phyloP scores from a whole-genome alignment of 2,113 vertebrate species.

The Bostrychus sinensis region DNA sequence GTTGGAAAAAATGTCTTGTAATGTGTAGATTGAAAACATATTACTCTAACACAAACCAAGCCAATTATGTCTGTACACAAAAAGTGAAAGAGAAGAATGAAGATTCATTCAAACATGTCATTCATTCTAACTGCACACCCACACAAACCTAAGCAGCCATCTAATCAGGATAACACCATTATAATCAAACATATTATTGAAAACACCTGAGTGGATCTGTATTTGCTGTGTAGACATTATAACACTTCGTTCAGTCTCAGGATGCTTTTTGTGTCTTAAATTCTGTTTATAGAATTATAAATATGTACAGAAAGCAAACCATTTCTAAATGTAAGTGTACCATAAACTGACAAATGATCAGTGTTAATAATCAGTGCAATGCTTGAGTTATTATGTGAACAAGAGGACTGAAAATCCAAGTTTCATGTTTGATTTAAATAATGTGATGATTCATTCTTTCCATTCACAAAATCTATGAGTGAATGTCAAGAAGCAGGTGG shows the following conservation, averaged over 20 bases:
- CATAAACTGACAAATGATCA: background rate
- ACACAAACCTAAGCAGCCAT: background rate
- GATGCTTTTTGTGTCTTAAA: background rate
- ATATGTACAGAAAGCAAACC: too few relatives aligned
- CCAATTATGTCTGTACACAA: background rate
- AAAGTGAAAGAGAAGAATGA: background rate
- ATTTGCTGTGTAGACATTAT: background rate
- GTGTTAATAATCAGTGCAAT: too few relatives aligned
- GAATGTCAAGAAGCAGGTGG: slow-evolving; percentile 46
- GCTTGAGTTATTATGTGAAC: background rate
- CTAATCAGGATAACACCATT: background rate
- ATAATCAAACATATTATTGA: background rate
- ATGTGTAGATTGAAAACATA: too few relatives aligned
- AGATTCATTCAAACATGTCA: background rate
- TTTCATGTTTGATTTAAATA: background rate
- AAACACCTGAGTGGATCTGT: background rate
- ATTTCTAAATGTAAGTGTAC: background rate
- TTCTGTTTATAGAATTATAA: too few relatives aligned
- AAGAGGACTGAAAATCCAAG: background rate
- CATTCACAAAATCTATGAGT: slow-evolving; percentile 15
- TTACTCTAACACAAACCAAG: background rate
- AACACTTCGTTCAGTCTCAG: too few relatives aligned
- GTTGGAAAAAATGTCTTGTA: too few relatives aligned
- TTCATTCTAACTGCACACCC: background rate
- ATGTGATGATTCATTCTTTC: slow-evolving; percentile 15